Conservation (phyloP, 2,113 vertebrate species). For the Sterrhoptilus dennistouni region DNA sequence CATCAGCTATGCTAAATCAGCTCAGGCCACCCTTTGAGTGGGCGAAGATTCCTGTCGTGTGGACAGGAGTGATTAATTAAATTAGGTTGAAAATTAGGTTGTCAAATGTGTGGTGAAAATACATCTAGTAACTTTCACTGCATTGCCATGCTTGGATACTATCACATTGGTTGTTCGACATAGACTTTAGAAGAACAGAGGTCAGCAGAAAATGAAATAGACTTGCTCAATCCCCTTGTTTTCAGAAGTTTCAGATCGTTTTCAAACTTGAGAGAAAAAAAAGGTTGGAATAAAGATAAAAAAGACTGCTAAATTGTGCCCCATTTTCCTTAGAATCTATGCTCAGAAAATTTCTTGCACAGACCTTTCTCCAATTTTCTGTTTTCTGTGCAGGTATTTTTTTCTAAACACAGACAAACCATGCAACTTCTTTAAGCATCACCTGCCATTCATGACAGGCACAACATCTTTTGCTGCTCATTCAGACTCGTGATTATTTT, state of each 20-base stretch:
- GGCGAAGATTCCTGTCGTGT: neutral
- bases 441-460: neutral
- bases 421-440: neutral
- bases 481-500: conserved; percentile 1
- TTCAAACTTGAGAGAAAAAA: neutral
- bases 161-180: neutral
- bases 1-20: neutral
- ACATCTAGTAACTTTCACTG: neutral
- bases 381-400: neutral
- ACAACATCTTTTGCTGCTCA: neutral
- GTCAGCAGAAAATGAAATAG: neutral
- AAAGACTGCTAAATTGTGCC: fast-evolving
- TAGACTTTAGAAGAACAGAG: neutral
- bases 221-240: neutral
- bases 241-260: neutral
- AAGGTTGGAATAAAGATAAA: neutral
- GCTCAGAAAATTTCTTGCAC: neutral
- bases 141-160: fast-evolving
- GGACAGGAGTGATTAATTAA: neutral
- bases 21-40: neutral
- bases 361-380: neutral
- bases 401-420: neutral
- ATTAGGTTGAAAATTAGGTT: neutral
- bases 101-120: neutral
- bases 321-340: neutral